Conservation (phyloP, 2,113 vertebrate genomes). For the Siniperca chuatsi region DNA sequence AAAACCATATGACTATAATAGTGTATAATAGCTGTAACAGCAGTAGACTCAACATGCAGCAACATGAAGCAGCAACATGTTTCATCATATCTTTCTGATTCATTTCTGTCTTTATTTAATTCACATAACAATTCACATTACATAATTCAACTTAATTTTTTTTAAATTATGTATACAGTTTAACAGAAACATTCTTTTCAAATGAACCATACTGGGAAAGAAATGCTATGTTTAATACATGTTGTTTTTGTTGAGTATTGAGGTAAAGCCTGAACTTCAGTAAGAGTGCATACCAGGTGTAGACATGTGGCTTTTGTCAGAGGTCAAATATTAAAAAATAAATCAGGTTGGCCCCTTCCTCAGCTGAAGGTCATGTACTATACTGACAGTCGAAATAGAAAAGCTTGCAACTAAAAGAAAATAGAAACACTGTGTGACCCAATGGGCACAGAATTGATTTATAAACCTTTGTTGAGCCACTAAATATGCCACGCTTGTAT, state of each 20-base stretch:
- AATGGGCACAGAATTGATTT: neutral
- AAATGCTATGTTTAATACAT: neutral
- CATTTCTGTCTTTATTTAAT: too few species aligned
- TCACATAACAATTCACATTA: too few species aligned
- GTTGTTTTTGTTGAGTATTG: neutral
- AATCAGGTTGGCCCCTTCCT: slow-evolving; percentile 6
- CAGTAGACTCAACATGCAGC: too few species aligned
- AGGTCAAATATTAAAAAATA: slow-evolving; percentile 7
- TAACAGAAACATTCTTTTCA: neutral
- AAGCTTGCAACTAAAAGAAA: slow-evolving; percentile 16
- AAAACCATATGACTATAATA: too few species aligned
- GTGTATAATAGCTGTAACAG: too few species aligned
- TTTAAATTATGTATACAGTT: too few species aligned
- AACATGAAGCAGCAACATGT: too few species aligned
- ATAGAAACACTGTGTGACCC: neutral
- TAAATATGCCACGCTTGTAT: slow-evolving; percentile 4
- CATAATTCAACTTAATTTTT: too few species aligned
- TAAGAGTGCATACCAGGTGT: neutral
- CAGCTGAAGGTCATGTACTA: neutral
- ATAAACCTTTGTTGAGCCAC: neutral
- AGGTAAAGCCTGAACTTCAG: neutral
- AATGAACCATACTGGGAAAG: neutral
- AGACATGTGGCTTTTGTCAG: slow-evolving; percentile 1
- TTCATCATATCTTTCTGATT: too few species aligned
- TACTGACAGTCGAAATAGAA: neutral